Base-by-base conservation (phyloP, 2,797 vertebrate species). In the Lithobates sylvaticus region DNA sequence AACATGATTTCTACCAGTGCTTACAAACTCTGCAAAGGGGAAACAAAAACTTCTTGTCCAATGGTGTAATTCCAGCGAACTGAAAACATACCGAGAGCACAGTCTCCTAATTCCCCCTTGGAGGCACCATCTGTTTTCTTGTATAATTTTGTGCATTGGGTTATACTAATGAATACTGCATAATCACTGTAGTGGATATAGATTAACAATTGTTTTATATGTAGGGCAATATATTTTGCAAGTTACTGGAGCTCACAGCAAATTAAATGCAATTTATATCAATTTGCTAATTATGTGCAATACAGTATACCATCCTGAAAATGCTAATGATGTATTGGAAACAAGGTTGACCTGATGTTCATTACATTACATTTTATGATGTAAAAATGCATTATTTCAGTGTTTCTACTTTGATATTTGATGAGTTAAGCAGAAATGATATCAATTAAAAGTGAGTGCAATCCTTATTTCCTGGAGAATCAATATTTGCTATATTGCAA, bases 61-160 rank as follows among this genome's bases (percentile, higher is more conserved):
- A 76, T 80, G 75, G 72, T 80, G 80, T 81, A 65, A 69, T 86
- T 81, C 70, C 71, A 76, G 47, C 67, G 39, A 74, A 42, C 78
- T 70, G 70, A 81, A 81, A 86, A 69, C 84, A 81, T 86, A 86
- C 69, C 76, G 84, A 81, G 78, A 86, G 32, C 73, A 50, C 44
- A 81, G 61, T 86, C 72, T 75, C 74, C 29, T 44, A 78, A 84
- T 86, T 86, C 84, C 64, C 76, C 72, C 84, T 81, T 86, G 84
- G 64, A 86, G 78, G 78, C 10, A 76, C 84, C 84, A 86, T 86
- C 84, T 86, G 84, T 71, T 84, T 84, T 84, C 76, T 76, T 86
- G 70, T 73, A 85, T 78, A 65, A 79, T 73, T 76, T 73, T 85
- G 76, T 86, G 73, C 61, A 86, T 61, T 81, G 72, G 78, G 78